phyloP scores from a whole-genome alignment of 2,888 invertebrate genomes.

The Biston stratarius region DNA sequence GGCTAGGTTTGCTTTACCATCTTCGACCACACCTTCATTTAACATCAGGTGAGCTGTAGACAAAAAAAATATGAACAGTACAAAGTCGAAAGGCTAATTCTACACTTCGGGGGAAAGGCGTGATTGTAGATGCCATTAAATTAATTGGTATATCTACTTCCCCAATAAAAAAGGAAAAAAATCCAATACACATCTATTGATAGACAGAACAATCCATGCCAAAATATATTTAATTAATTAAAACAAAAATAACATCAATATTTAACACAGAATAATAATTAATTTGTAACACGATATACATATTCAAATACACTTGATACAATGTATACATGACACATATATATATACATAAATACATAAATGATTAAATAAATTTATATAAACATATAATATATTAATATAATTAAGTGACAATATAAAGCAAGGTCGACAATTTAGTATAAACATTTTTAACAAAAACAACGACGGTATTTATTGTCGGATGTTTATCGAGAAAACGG shows the following conservation, averaged over 20 bases:
- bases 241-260: neutral
- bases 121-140: no score
- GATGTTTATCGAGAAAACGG: neutral
- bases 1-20: no score
- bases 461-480: neutral
- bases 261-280: neutral
- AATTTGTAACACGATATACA: no score
- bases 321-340: neutral
- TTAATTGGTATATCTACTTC: no score
- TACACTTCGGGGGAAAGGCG: no score
- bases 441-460: neutral
- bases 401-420: neutral
- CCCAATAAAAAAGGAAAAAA: no score
- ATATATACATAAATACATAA: conserved; percentile 2
- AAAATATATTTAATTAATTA: neutral
- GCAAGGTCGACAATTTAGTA: neutral
- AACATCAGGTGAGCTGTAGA: no score
- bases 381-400: neutral
- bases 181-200: neutral
- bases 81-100: no score
- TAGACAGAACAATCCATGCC: neutral
- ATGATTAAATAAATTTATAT: neutral
- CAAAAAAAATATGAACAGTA: no score
- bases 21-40: no score
- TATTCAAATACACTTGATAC: no score